Base-by-base conservation (phyloP, 2,797 vertebrate species). In the Crypturellus tataupa region DNA sequence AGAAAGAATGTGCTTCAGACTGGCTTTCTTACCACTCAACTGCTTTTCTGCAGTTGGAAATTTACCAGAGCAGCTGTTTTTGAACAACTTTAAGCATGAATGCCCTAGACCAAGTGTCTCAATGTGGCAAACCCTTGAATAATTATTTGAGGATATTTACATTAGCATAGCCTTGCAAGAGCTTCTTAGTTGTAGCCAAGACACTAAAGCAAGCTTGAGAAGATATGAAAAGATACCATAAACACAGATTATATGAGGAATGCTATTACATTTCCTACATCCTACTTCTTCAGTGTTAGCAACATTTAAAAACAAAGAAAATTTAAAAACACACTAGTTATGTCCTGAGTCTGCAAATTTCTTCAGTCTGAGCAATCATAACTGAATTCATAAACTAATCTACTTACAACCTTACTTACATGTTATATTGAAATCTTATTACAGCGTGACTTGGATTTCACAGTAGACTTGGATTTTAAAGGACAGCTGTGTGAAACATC, bases 371-470 rank as follows among this genome's bases (percentile, higher is more conserved):
- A 79, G 27, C 21, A 37, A 31, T 39, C 55, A 47, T 69, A 91
- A 87, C 46, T 90, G 80, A 82, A 84, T 70, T 83, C 19, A 59
- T 60, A 51, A 44, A 63, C 44, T 72, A 23, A 91, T 20, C 25
- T 29, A 73, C 8, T 46, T 88, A 46, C 0, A 2, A 27, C 69
- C 51, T 80, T 72, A 49, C 73, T 94, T 89, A 96, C 21, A 18
- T 86, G 62, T 95, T 81, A 31, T 49, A 40, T 85, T 94, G 81
- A 71, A 67, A 77, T 96, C 78, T 96, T 92, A 96, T 96, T 87
- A 63, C 98, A 99, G 99, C 98, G 99, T 53, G 99, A 99, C 98
- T 97, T 99, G 97, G 99, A 99, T 97, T 99, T 99, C 95, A 99
- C 99, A 80, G 98, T 99, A 92, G 99, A 99, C 97, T 97, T 99